Evolutionary conservation across 2,113 vertebrate genomes (phyloP), one percentile per base, ranked within the genome.

Genomic region (Daubentonia madagascariensis): DNA sequence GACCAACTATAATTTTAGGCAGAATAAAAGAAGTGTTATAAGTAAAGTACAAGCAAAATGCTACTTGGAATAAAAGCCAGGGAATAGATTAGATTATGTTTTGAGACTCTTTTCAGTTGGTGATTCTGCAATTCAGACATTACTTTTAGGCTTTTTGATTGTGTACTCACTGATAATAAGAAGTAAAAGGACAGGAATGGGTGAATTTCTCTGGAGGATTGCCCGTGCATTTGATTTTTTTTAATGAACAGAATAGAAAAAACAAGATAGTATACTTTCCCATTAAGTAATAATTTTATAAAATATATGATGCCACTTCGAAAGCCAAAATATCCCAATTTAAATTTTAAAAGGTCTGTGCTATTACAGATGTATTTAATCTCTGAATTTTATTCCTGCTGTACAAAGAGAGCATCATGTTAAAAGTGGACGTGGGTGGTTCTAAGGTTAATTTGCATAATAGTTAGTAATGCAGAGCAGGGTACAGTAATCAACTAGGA

Each of bases 401-500:
- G 43, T 92, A 80, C 54, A 50, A 83, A 85, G 83, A 72, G 86
- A 97, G 28, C 2, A 3, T 73, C 73, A 54, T 90, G 72, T 75
- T 73, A 8, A 94, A 87, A 94, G n/a, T 52, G 78, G 91, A 86
- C 1, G 23, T 91, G 91, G 37, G 76, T 93, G 89, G 52, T 83
- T 97, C 79, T 85, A 92, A 91, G 81, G 80, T n/a, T 97, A 1
- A 1, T 96, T 98, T 98, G 95, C 16, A 1, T 94, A 81, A 83
- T 95, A 97, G 96, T 94, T 97, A 65, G 1, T 76, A 89, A 94
- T 85, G 28, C 76, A 90, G 32, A 94, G 13, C 80, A 92, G 50
- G 25, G 57, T 73, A 59, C 57, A 92, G 61, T 11, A 22, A 6
- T 94, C 91, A 96, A 30, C 43, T 89, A 20, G 72, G 95, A 93